Conservation (phyloP, 2,797 vertebrate genomes). For the Leptodactylus fallax region DNA sequence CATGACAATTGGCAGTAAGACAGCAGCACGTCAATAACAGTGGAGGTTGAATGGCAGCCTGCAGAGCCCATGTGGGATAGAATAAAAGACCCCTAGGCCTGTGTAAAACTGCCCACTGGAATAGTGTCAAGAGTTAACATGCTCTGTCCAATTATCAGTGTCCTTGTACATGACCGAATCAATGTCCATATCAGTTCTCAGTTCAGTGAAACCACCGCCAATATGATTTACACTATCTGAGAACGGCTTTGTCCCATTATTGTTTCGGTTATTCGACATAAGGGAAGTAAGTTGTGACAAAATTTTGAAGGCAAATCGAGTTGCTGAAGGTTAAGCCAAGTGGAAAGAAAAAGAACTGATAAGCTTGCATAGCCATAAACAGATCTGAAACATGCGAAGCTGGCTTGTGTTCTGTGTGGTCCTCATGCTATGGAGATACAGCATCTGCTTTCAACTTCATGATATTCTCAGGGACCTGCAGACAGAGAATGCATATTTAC, state of each 20-base stretch:
- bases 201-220: not conserved
- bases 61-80: not conserved
- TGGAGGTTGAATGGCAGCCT: not conserved
- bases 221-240: not conserved
- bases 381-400: constrained; percentile 17
- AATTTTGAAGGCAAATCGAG: not conserved
- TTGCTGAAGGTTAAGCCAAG: constrained; percentile 7
- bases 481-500: constrained; percentile 83
- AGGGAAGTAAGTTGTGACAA: not conserved
- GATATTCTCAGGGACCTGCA: constrained; percentile 83
- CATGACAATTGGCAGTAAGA: constrained; percentile 43
- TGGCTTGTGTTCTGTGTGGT: constrained; percentile 31
- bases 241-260: not conserved
- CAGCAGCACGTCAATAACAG: constrained; percentile 43
- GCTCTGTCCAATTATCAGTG: constrained; percentile 49
- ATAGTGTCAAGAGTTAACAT: constrained; percentile 18
- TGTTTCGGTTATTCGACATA: not conserved
- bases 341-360: constrained; percentile 2
- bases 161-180: constrained; percentile 54
- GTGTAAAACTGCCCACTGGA: not conserved
- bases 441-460: constrained; percentile 78
- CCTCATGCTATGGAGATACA: constrained; percentile 47
- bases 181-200: constrained; percentile 31
- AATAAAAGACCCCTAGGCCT: constrained; percentile 33
- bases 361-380: not conserved